Evolutionary conservation across 2,113 vertebrate species (phyloP).

Genomic region (Tetrao urogallus): DNA sequence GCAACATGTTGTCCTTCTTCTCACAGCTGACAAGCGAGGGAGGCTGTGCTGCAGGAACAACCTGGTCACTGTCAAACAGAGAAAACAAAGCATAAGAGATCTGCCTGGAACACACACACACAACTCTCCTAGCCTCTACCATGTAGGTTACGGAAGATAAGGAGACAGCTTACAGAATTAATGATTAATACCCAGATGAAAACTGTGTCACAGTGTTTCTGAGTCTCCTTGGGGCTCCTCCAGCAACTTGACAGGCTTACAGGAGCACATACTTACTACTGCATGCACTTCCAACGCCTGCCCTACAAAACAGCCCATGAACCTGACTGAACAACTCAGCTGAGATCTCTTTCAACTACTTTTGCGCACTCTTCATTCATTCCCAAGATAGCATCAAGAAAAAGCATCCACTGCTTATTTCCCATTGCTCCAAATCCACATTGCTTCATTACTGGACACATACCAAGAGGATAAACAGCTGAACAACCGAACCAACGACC

Average conservation of each 20-base stretch:
- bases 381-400: not conserved
- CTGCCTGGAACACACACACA: not conserved
- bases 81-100: not conserved
- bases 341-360: not conserved
- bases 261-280: not conserved
- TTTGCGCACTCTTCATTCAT: not conserved
- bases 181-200: not conserved
- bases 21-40: slow-evolving; percentile 82
- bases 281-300: too few relatives aligned
- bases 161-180: not conserved
- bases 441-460: not conserved
- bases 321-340: accelerated
- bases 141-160: too few relatives aligned
- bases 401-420: not conserved
- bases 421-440: not conserved
- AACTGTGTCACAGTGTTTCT: not conserved
- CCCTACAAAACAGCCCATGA: not conserved
- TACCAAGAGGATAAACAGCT: not conserved
- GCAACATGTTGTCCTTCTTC: slow-evolving; percentile 87
- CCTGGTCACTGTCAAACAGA: slow-evolving; percentile 82
- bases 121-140: not conserved
- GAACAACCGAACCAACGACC: too few relatives aligned
- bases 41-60: slow-evolving; percentile 83
- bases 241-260: not conserved
- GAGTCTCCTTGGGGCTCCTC: not conserved